A percentile compares a stretch with the other conserved stretches of the same genome.
Evolutionary conservation across 2,797 vertebrate genomes (phyloP).

Genomic region (Ptychadena robeensis): DNA sequence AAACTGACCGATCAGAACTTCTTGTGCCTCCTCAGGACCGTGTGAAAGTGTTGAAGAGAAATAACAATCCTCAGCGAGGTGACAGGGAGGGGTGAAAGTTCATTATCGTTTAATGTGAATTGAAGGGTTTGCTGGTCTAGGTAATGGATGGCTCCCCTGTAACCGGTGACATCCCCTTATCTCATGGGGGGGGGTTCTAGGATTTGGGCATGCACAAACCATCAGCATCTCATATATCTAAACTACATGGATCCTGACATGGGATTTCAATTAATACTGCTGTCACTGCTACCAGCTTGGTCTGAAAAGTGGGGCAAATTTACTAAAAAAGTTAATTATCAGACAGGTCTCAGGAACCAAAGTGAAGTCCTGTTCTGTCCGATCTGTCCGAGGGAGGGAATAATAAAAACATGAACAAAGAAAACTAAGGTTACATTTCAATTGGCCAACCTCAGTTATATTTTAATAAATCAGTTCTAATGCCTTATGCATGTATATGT

Average conservation of each 20-base stretch:
- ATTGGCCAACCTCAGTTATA: too few species aligned
- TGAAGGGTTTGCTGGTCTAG: slow-evolving; percentile 33
- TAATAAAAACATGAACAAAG: too few species aligned
- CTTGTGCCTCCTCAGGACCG: slow-evolving; percentile 35
- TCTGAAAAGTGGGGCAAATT: too few species aligned
- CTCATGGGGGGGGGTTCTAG: slow-evolving; percentile 31
- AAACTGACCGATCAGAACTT: background rate
- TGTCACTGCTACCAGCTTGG: background rate
- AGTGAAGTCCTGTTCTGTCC: too few species aligned
- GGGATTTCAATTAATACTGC: background rate
- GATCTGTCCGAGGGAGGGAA: too few species aligned
- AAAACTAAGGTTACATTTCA: too few species aligned
- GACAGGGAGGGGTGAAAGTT: slow-evolving; percentile 54
- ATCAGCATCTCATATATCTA: background rate
- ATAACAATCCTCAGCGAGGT: slow-evolving; percentile 55
- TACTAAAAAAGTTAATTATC: too few species aligned
- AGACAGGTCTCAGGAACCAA: background rate
- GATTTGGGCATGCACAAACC: slow-evolving; percentile 6
- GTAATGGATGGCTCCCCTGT: slow-evolving; percentile 47
- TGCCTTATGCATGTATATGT: too few species aligned
- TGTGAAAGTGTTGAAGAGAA: slow-evolving; percentile 58
- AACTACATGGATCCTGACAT: too few species aligned
- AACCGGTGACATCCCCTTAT: slow-evolving; percentile 38
- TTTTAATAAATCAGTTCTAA: too few species aligned
- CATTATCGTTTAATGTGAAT: slow-evolving; percentile 58